Evolutionary conservation across 2,113 vertebrate genomes (phyloP).

Genomic region (Corythoichthys intestinalis): DNA sequence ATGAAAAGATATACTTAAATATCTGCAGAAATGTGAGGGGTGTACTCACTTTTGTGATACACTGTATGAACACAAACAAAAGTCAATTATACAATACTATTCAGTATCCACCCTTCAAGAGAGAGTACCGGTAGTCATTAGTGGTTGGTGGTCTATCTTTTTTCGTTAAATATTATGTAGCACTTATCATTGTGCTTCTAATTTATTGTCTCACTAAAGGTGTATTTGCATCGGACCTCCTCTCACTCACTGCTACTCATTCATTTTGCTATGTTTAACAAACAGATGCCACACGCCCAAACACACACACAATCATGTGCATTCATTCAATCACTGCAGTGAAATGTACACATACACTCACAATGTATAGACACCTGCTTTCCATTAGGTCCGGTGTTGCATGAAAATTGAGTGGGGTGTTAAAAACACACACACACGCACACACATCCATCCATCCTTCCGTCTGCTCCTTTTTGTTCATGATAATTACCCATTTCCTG

Average conservation of each 20-base stretch:
- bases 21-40: no score
- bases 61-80: no score
- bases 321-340: constrained; percentile 9
- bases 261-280: constrained; percentile 15
- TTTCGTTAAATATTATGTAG: no score
- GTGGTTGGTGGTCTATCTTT: no score
- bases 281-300: constrained; percentile 10
- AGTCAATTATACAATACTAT: no score
- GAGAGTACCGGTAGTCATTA: no score
- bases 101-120: no score
- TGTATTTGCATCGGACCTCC: background rate
- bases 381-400: constrained; percentile 62
- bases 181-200: background rate
- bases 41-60: no score
- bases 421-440: constrained; percentile 41
- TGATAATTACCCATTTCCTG: no score
- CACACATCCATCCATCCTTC: constrained; percentile 49
- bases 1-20: no score
- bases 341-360: constrained; percentile 17
- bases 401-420: constrained; percentile 65
- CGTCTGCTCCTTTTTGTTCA: no score
- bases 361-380: constrained; percentile 56
- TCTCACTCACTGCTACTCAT: constrained; percentile 25
- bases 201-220: constrained; percentile 3
- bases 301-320: constrained; percentile 9